A percentile compares a stretch with the other conserved stretches of the same genome.
Conservation (phyloP, 1,140 invertebrate species). For the Planococcus citri region DNA sequence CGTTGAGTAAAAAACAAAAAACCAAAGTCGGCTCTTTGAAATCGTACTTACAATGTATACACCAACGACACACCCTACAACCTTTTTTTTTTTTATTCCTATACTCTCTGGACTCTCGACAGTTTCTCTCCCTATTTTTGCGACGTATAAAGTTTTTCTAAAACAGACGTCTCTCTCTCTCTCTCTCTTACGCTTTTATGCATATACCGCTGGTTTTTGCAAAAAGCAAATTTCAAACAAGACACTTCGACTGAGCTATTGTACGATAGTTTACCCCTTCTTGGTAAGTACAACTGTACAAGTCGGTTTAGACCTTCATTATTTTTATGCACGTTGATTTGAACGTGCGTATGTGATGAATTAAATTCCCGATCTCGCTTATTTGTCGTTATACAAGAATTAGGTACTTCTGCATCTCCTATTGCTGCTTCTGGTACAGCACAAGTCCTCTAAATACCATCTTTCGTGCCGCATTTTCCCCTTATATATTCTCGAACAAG, state of each 20-base stretch:
- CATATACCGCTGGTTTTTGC: background rate
- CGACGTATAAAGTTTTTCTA: conserved; percentile 4
- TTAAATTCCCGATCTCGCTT: background rate
- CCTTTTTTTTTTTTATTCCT: background rate
- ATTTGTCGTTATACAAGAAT: background rate
- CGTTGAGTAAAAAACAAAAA: background rate
- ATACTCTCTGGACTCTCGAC: background rate
- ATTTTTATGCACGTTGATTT: conserved; percentile 4
- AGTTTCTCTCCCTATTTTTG: background rate
- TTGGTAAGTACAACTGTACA: background rate
- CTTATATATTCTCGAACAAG: no score
- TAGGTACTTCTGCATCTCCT: no score
- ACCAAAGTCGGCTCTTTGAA: background rate
- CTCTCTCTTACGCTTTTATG: no score
- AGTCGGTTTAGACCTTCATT: background rate
- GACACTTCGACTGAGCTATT: background rate
- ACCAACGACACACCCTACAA: background rate
- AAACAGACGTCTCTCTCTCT: background rate
- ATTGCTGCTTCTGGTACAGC: no score
- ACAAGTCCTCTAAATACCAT: no score
- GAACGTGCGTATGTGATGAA: background rate
- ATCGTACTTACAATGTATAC: background rate
- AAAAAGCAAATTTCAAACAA: conserved; percentile 3
- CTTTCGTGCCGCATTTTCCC: no score
- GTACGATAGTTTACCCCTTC: background rate